Conservation (phyloP, 37 sponge, comb jelly and placozoan species). For the Cliona cf. orientalis region DNA sequence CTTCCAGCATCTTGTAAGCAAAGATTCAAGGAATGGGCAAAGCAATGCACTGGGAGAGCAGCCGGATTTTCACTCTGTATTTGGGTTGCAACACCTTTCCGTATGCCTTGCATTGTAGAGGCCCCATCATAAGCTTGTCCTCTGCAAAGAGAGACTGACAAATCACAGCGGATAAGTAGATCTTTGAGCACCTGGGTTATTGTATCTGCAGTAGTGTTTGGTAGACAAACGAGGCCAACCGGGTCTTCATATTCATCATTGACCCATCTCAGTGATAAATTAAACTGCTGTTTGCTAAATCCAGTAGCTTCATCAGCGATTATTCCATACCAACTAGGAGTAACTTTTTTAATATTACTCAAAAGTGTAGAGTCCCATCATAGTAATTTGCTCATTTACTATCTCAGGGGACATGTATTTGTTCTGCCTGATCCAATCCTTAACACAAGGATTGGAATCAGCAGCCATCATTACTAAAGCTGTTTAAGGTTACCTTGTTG, state of each 20-base stretch:
- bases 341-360: too few relatives aligned
- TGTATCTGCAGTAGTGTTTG: conserved; percentile 54
- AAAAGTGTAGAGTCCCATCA: too few relatives aligned
- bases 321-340: too few relatives aligned
- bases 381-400: too few relatives aligned
- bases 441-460: too few relatives aligned
- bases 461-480: too few relatives aligned
- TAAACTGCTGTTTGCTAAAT: conserved; percentile 32
- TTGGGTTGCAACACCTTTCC: conserved; percentile 47
- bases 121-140: conserved; percentile 67
- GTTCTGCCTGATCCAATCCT: too few relatives aligned
- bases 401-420: too few relatives aligned
- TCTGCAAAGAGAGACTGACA: conserved; percentile 60
- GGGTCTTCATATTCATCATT: conserved; percentile 41
- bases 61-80: conserved; percentile 34
- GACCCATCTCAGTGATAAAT: conserved; percentile 40
- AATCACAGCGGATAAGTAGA: conserved; percentile 50
- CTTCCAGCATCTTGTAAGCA: conserved; percentile 68
- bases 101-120: conserved; percentile 27
- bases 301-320: too few relatives aligned
- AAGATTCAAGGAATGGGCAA: conserved; percentile 59
- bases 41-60: conserved; percentile 67
- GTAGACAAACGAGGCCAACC: conserved; percentile 24
- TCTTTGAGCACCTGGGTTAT: conserved; percentile 55
- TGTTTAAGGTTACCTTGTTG: too few relatives aligned